Evolutionary conservation across 2,888 invertebrate species (phyloP), one percentile per base, ranked within the genome.

Genomic region (Hesperia comma): DNA sequence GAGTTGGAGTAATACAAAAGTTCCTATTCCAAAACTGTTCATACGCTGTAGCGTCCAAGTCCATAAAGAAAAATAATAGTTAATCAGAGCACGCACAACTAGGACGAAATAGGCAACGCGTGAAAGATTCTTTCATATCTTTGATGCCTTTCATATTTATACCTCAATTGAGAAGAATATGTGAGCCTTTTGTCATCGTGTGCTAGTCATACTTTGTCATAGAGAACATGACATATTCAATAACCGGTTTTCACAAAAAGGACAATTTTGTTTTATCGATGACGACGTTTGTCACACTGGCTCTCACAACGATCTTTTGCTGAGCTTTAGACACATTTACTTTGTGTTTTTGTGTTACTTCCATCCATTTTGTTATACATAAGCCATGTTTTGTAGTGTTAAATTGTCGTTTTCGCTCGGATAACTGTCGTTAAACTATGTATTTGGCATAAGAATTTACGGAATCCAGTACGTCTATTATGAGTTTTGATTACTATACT

Each of bases 201-300:
- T 49, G 17, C 49, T 2, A 49, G 49, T 49, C 17, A 19, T 17
- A 49, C 49, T 49, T 46, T 49, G 49, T 49, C 49, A 49, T 19
- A 8, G 49, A 49, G 19, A 49, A 49, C 19, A 49, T 49, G 49
- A 19, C 49, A 17, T 46, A 49, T 49, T 49, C 49, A 49, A 49
- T 49, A 49, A 49, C 49, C 19, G 19, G 49, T 49, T 19, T 49
- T 12, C 49, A 19, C 49, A 19, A 49, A 49, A 19, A 49, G 8
- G 19, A n/a, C 49, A 49, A 49, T 49, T 49, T 49, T 49, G 49
- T 49, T 49, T 49, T 49, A 49, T 12, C 49, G 49, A 49, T 19
- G 43, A 46, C 43, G 49, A 19, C 49, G 12, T 49, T 49, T 49
- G 49, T 49, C 19, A 49, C 17, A 17, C 19, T 49, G 19, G 49